Conservation (phyloP, 2,113 vertebrate genomes). For the Mystacornis crossleyi region DNA sequence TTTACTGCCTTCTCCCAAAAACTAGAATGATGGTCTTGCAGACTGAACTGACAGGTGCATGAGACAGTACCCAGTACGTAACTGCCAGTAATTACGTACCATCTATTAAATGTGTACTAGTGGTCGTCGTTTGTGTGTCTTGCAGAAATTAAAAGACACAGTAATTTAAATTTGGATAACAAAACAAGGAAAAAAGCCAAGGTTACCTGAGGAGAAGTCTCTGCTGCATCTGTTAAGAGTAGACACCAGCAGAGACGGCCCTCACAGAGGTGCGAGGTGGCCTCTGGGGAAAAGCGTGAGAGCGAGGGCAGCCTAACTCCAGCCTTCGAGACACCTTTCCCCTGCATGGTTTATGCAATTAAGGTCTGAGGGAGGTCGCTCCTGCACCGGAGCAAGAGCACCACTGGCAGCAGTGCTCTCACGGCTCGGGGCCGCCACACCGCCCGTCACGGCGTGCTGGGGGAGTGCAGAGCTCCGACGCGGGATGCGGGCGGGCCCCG, state of each 20-base stretch:
- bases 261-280: rapidly evolving
- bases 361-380: not conserved
- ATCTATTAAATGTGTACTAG: not conserved
- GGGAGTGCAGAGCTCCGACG: not conserved
- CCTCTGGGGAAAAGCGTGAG: not conserved
- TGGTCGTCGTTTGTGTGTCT: rapidly evolving
- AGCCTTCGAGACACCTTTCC: not conserved
- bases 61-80: rapidly evolving
- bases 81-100: not conserved
- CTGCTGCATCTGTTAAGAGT: rapidly evolving
- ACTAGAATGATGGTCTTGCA: rapidly evolving
- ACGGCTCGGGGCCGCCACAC: not conserved
- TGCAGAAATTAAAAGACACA: not conserved
- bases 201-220: not conserved
- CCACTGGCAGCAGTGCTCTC: not conserved
- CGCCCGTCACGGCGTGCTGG: not conserved
- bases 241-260: not conserved
- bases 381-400: not conserved
- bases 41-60: not conserved
- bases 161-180: not conserved
- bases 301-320: too few relatives aligned
- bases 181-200: not conserved
- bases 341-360: rapidly evolving
- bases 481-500: not conserved
- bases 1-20: rapidly evolving